phyloP scores from a whole-genome alignment of 2,888 invertebrate species.

The Camptogramma bilineatum region DNA sequence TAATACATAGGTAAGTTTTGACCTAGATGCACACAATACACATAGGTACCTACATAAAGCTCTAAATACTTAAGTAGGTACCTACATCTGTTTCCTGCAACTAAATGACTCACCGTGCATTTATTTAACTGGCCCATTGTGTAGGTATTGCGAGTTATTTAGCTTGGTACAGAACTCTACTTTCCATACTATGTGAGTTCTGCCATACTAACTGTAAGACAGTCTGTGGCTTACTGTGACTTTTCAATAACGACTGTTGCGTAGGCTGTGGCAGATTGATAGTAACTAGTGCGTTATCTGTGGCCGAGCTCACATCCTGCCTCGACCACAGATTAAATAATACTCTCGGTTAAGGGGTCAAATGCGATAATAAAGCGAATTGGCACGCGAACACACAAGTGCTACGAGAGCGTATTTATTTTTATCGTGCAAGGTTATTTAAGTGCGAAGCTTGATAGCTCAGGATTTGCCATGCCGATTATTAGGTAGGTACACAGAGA shows the following conservation, averaged over 20 bases:
- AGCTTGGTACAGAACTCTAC: slow-evolving; percentile 7
- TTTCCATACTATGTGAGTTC: slow-evolving; percentile 36
- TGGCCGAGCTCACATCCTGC: slow-evolving; percentile 46
- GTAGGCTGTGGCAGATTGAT: not conserved
- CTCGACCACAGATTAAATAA: not conserved
- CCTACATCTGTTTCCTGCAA: not conserved
- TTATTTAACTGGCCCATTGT: slow-evolving; percentile 1
- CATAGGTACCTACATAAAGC: no score
- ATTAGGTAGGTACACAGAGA: no score
- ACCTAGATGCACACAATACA: no score
- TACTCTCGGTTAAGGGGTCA: slow-evolving; percentile 57
- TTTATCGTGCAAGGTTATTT: not conserved
- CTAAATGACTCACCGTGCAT: slow-evolving; percentile 2
- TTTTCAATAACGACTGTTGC: not conserved
- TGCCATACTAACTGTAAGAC: slow-evolving; percentile 44
- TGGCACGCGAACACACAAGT: slow-evolving; percentile 47
- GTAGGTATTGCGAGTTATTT: slow-evolving; percentile 9
- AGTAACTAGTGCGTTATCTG: slow-evolving; percentile 2
- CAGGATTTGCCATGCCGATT: not conserved
- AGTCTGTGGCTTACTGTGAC: slow-evolving; percentile 20
- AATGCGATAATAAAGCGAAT: slow-evolving; percentile 60
- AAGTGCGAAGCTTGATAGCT: not conserved
- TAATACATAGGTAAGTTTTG: no score
- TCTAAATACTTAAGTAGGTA: not conserved
- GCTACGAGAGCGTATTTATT: slow-evolving; percentile 11